Evolutionary conservation across 2,888 invertebrate genomes (phyloP), one percentile per base, ranked within the genome.

Genomic region (Allolobophora icterica): DNA sequence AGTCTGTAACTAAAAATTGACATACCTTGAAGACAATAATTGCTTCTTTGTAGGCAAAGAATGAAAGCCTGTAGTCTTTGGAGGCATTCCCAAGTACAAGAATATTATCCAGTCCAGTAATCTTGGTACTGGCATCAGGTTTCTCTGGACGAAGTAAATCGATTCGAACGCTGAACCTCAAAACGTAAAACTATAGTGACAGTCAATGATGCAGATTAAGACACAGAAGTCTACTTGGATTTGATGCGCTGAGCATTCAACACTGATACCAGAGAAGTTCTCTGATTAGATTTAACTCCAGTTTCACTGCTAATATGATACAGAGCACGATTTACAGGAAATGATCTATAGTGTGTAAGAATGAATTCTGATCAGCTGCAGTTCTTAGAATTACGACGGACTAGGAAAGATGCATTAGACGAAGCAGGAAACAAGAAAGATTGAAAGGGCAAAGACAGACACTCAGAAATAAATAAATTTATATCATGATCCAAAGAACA

Each of bases 41-140:
- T 35, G 94, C 94, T 92, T 95, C 95, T 91, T 94, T 95, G 93
- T 95, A 94, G 30, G 95, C 95, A 92, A 94, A 94, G 94, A 95
- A 95, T 33, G 94, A 94, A 83, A 95, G 93, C 93, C 94, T 95
- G 93, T 95, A 95, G 90, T 95, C 95, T 91, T 95, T 94, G 92
- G 94, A 94, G 91, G 94, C 93, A 92, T 94, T 94, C 30, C 94
- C 95, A n/a, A 95, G 95, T 8, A 95, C 94, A 93, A 95, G 95
- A 45, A 95, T 94, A 92, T 95, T 95, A 91, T 95, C 95, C 92
- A 95, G 94, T 33, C 94, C 94, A 92, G 94, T 95, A 15, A 95
- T 92, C 17, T 94, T 94, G 0, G 95, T 95, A 34, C 95, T 94
- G 4, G 94, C 87, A 87, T 87, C 35, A 87, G 35, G 87, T 87